phyloP scores from a whole-genome alignment of 37 sponge, comb jelly and placozoan species.

The Spongilla lacustris region DNA sequence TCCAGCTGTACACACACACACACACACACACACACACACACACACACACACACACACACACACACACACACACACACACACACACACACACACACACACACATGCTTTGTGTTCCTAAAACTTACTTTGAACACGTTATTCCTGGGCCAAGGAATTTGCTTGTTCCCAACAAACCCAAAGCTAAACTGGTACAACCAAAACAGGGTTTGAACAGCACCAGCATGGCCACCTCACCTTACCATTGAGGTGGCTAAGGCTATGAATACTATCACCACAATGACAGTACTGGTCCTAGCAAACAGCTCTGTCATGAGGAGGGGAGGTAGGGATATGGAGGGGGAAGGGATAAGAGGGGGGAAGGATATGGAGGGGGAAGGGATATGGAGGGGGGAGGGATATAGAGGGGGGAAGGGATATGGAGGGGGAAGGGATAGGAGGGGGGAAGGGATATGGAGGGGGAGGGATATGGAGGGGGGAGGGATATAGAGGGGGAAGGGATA shows the following conservation, averaged over 20 bases:
- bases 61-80: slow-evolving; percentile 52
- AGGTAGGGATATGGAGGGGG: no score
- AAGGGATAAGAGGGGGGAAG: no score
- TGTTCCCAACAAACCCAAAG: slow-evolving; percentile 40
- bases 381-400: no score
- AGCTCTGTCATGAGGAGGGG: neutral
- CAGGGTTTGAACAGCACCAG: neutral
- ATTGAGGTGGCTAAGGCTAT: neutral
- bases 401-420: no score
- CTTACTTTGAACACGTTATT: neutral
- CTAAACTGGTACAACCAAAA: slow-evolving; percentile 49
- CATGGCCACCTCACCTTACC: neutral
- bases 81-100: no score
- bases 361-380: no score
- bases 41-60: slow-evolving; percentile 30
- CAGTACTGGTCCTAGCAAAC: neutral
- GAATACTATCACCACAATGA: neutral
- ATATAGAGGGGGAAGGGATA: no score
- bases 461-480: no score
- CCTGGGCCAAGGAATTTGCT: neutral
- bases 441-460: no score
- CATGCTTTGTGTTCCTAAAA: no score
- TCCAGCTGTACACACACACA: slow-evolving; percentile 30
- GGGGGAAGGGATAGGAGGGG: no score
- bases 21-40: slow-evolving; percentile 14